Evolutionary conservation across 2,113 vertebrate genomes (phyloP).

Genomic region (Rhabdomys dilectus): DNA sequence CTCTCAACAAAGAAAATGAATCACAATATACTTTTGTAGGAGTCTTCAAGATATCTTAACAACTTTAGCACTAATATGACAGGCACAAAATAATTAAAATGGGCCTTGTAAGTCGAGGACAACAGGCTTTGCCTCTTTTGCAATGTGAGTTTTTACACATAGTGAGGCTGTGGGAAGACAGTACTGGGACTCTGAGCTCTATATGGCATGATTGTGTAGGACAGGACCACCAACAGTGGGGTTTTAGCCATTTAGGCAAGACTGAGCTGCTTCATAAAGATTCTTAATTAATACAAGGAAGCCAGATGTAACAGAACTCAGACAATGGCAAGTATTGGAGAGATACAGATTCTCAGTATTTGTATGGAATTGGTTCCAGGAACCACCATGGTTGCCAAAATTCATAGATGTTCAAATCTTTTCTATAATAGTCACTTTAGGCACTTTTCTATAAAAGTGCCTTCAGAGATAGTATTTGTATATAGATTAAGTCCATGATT

Average conservation of each 20-base stretch:
- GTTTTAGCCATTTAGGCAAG: background rate
- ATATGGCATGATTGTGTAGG: too few relatives aligned
- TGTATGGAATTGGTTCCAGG: background rate
- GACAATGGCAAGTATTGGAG: background rate
- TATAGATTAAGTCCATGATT: background rate
- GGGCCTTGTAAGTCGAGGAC: background rate
- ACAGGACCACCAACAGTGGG: too few relatives aligned
- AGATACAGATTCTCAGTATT: background rate
- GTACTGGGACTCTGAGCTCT: background rate
- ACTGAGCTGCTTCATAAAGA: background rate
- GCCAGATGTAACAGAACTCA: background rate
- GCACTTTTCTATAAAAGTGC: too few relatives aligned
- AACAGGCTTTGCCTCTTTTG: background rate
- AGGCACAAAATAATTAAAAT: background rate
- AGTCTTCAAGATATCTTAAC: conserved; percentile 23
- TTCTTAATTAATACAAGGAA: background rate
- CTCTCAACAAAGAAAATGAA: background rate
- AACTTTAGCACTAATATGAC: background rate
- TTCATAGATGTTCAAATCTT: background rate
- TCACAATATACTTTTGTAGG: background rate
- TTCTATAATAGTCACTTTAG: background rate
- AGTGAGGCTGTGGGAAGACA: background rate
- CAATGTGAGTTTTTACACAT: background rate
- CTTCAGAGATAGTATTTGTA: background rate
- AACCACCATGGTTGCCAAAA: background rate